Conservation (phyloP, 2,113 vertebrate genomes). For the Terrapene triunguis region DNA sequence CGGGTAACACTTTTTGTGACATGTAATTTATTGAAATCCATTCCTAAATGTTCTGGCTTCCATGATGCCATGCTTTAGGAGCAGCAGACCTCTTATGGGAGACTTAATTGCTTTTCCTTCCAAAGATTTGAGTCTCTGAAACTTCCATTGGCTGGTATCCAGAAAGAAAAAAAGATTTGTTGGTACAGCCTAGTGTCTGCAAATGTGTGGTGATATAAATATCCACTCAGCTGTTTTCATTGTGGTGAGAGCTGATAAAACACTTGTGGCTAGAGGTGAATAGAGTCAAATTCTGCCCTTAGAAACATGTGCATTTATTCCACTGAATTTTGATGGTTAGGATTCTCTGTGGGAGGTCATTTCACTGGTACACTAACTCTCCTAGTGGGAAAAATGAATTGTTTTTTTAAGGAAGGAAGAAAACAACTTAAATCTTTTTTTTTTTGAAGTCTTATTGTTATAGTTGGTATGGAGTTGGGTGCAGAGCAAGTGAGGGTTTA, state of each 20-base stretch:
- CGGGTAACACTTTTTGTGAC: slow-evolving; percentile 23
- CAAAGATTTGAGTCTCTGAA: slow-evolving; percentile 46
- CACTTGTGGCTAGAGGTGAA: slow-evolving; percentile 30
- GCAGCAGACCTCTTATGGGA: slow-evolving; percentile 49
- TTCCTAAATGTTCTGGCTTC: slow-evolving; percentile 51
- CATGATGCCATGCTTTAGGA: slow-evolving; percentile 57
- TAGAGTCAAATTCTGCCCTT: slow-evolving; percentile 26
- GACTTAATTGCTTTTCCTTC: slow-evolving; percentile 61
- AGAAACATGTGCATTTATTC: not conserved
- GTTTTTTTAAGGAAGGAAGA: not conserved
- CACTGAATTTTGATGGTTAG: not conserved
- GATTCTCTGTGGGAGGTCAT: not conserved
- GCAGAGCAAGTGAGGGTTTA: not conserved
- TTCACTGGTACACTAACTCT: not conserved
- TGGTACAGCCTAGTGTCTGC: slow-evolving; percentile 59
- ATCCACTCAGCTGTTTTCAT: slow-evolving; percentile 60
- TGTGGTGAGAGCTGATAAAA: slow-evolving; percentile 64
- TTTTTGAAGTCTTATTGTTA: not conserved
- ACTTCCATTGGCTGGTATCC: slow-evolving; percentile 58
- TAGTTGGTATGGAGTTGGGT: not conserved
- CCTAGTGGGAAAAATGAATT: not conserved
- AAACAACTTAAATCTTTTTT: not conserved
- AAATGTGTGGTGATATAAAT: slow-evolving; percentile 66
- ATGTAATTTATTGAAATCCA: slow-evolving; percentile 27
- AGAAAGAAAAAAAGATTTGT: slow-evolving; percentile 59